phyloP scores from a whole-genome alignment of 2,797 vertebrate genomes.

The Eulemur coronatus region DNA sequence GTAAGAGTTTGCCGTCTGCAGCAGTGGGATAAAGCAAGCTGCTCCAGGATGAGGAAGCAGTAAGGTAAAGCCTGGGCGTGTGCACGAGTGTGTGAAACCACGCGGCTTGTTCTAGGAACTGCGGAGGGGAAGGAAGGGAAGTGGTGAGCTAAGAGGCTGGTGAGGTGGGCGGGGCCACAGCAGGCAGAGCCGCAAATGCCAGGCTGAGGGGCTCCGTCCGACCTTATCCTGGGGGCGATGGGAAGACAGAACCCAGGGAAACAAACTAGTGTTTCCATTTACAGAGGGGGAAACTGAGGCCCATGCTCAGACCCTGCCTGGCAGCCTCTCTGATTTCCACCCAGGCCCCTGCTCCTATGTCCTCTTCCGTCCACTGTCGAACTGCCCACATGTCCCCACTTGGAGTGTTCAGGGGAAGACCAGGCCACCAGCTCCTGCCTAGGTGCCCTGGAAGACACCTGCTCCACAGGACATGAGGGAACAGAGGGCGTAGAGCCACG shows the following conservation, averaged over 20 bases:
- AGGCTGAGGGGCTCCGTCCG: not conserved
- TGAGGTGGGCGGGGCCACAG: rapidly evolving
- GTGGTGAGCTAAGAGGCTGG: not conserved
- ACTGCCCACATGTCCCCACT: too few species aligned
- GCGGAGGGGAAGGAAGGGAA: not conserved
- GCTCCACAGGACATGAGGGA: not conserved
- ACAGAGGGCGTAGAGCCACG: rapidly evolving
- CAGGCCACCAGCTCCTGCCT: not conserved
- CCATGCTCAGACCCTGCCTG: not conserved
- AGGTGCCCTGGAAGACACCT: not conserved
- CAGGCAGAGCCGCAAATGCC: too few species aligned
- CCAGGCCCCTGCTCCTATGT: not conserved
- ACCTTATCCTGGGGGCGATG: rapidly evolving
- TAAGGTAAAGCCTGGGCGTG: too few species aligned
- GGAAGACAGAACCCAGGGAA: not conserved
- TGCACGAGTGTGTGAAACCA: rapidly evolving
- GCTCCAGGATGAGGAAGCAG: not conserved
- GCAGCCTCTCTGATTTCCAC: not conserved
- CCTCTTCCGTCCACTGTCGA: not conserved
- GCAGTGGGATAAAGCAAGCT: not conserved
- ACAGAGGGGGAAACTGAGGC: not conserved
- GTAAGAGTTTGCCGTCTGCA: not conserved
- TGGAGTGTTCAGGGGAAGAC: not conserved
- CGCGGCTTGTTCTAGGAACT: rapidly evolving
- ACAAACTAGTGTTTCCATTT: not conserved